Evolutionary conservation across 2,888 invertebrate genomes (phyloP), one percentile per base, ranked within the genome.

Genomic region (Cosmorhoe ocellata): DNA sequence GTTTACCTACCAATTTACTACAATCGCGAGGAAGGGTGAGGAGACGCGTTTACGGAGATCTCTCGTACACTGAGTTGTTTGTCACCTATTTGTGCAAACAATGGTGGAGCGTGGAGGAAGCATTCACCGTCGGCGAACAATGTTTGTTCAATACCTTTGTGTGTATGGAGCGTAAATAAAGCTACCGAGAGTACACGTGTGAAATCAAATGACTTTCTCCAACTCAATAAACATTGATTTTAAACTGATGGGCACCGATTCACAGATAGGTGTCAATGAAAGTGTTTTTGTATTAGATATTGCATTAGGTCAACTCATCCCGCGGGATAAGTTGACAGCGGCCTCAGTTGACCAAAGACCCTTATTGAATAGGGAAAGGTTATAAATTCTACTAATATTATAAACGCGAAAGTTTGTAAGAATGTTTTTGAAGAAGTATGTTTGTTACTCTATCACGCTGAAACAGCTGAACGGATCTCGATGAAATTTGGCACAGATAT

Each of bases 71-170:
- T 60, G 61, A 63, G 64, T 67, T 62, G 64, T 67, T 75, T 66
- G 71, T 71, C 74, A 73, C 67, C 75, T 76, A 76, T 77, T 78
- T 77, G 72, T 66, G 69, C 74, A 74, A 79, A 79, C 80, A 80
- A 80, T 76, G 69, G 67, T 47, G 46, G 55, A 64, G 68, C 69
- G 66, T 63, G 67, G 64, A 63, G 64, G 44, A 58, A 30, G 41
- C 52, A 42, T 56, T 42, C 38, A 30, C 42, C 58, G 62, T 64
- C 58, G 59, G 60, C 59, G 59, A 44, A 59, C 53, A 64, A 55
- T 69, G 68, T 71, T 69, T 74, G 66, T 63, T 67, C 67, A 68
- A 68, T 67, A 61, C 69, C 64, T 65, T 59, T 56, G 52, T 51
- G 39, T 43, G 44, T 33, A 39, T 36, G 27, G 14, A 26, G 4